Conservation (phyloP, 2,888 invertebrate species). For the Acronicta leporina region DNA sequence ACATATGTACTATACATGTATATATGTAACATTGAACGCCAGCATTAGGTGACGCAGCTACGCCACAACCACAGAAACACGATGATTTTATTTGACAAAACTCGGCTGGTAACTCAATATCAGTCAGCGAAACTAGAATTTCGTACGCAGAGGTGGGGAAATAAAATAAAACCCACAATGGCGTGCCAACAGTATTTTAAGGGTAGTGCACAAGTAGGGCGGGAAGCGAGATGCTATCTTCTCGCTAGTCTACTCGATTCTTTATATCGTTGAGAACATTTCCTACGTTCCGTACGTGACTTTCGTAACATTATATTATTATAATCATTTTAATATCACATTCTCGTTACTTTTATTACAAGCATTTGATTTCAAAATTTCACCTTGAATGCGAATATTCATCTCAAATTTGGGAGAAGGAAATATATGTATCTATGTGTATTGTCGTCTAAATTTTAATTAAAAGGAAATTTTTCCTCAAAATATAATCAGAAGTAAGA, state of each 20-base stretch:
- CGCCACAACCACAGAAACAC: conserved; percentile 60
- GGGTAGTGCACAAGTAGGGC: conserved; percentile 51
- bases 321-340: conserved; percentile 46
- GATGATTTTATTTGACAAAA: conserved; percentile 76
- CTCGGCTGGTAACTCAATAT: conserved; percentile 79
- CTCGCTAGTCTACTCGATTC: conserved; percentile 20
- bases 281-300: conserved; percentile 49
- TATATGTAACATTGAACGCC: conserved; percentile 17
- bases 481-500: conserved; percentile 20
- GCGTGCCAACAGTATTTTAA: conserved; percentile 65
- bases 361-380: conserved; percentile 20
- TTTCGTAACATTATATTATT: conserved; percentile 24
- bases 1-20: conserved; percentile 39
- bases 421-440: conserved; percentile 10
- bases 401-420: conserved; percentile 10
- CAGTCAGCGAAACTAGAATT: conserved; percentile 80
- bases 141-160: conserved; percentile 73
- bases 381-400: conserved; percentile 16
- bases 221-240: conserved; percentile 24
- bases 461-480: conserved; percentile 7
- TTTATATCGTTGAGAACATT: conserved; percentile 40
- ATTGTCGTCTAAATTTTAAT: conserved; percentile 8
- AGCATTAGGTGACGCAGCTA: conserved; percentile 37
- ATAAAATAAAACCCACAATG: conserved; percentile 76
- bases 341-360: conserved; percentile 41